Base-by-base conservation (phyloP, 2,888 invertebrate genomes). In the Eurytoma californica region DNA sequence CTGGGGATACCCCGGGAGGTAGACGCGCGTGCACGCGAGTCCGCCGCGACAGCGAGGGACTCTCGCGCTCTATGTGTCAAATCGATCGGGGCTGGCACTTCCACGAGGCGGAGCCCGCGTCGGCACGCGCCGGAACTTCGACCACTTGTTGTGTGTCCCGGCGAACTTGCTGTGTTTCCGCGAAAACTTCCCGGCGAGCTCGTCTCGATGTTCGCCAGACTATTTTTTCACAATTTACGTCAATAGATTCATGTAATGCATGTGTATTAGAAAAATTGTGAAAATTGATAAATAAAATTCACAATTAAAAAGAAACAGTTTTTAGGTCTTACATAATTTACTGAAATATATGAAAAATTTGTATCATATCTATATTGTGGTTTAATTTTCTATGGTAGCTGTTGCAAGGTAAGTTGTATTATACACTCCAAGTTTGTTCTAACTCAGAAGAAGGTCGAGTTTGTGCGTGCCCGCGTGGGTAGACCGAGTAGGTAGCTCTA, bases 61-160 rank as follows among this genome's bases (percentile, higher is more conserved):
- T 24, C 24, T 30, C 65, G 65, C 74, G 65, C 49, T 51, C 30
- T 16, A n/a, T 13, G 55, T 20, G 28, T n/a, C 24, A 20, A n/a
- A 74, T 79, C 69, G 79, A 74, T 74, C 70, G 63, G 39, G 39
- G 39, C 39, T 39, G 39, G 39, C 39, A 39, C 7, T 39, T 39
- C 9, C 55, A 3, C 69, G 16, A 14, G 3, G 16, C 47, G 30
- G 55, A 14, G 57, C 12, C 20, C 12, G 47, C 51, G 58, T 57
- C 63, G 49, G 72, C 67, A 57, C 30, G 55, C 16, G n/a, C 51
- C 61, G 77, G 51, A 72, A 80, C n/a, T 66, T 74, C 80, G 76
- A 78, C 81, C 81, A 81, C 81, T 81, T 81, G 81, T 81, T 81
- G 81, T 76, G 39, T 9, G 72, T 73, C 58, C 61, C 16, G 49